These are phyloP conservation scores for Beroe forskalii DNA, from an alignment of 37 sponge, comb jelly and placozoan genomes.

Conservation along the genomic window DNA sequence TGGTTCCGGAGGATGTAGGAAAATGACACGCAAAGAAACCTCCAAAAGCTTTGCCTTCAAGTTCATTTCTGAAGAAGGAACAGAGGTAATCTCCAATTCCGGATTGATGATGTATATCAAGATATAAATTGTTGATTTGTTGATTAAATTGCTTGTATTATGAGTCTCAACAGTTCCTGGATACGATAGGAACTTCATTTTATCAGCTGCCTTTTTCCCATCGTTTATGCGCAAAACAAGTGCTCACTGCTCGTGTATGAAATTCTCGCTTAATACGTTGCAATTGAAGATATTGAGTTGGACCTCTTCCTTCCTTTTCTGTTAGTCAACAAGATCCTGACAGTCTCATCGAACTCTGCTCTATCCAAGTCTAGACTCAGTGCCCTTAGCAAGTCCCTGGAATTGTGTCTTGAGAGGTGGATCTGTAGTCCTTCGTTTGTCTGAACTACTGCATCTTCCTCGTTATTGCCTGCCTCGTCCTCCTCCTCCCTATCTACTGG, in stretches of 20 bases:
- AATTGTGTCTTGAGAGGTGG: not conserved
- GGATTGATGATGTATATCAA: not conserved
- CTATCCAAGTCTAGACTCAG: not conserved
- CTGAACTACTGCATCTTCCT: not conserved
- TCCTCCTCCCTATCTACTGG: not conserved
- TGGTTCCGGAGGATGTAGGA: conserved; percentile 18
- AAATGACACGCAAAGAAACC: conserved; percentile 29
- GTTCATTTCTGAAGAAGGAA: conserved; percentile 41
- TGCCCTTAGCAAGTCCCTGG: not conserved
- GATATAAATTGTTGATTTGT: not conserved
- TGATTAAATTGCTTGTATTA: not conserved
- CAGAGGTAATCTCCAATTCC: conserved; percentile 14
- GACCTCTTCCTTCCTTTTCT: not conserved
- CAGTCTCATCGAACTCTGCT: not conserved
- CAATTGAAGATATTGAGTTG: not conserved
- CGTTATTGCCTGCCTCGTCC: not conserved
- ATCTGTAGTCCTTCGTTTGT: not conserved
- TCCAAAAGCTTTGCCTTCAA: conserved; percentile 44
- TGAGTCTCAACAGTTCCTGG: no score
- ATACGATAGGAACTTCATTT: no score
- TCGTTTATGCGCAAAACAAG: no score
- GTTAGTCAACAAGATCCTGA: not conserved
- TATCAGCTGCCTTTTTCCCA: no score
- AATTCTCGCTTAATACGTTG: not conserved
- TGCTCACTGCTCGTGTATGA: no score